phyloP scores from a whole-genome alignment of 1,140 invertebrate species.

The Wasmannia auropunctata region DNA sequence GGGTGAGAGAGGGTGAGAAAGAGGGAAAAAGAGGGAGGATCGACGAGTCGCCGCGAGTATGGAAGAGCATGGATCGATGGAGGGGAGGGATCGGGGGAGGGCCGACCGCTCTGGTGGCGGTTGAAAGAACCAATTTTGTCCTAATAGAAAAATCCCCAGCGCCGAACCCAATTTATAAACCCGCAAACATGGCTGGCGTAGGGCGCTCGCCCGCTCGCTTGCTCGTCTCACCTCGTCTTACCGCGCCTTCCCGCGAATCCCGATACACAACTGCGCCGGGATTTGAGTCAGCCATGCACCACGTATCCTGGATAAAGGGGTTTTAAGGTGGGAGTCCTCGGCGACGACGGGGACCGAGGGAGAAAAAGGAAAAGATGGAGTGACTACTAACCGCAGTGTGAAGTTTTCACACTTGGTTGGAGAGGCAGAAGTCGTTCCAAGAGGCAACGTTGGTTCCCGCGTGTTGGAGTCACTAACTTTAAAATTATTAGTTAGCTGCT shows the following conservation, averaged over 20 bases:
- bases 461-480: neutral
- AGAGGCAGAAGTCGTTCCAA: neutral
- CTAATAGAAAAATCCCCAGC: constrained; percentile 86
- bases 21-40: constrained; percentile 59
- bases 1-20: constrained; percentile 8
- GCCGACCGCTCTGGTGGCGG: constrained; percentile 80
- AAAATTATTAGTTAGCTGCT: neutral
- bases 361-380: constrained; percentile 27
- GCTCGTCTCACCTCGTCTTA: constrained; percentile 58
- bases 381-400: constrained; percentile 6
- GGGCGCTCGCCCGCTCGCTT: constrained; percentile 59
- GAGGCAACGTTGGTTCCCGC: neutral
- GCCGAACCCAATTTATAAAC: constrained; percentile 85
- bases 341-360: neutral
- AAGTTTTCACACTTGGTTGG: constrained; percentile 52
- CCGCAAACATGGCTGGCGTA: constrained; percentile 85
- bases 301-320: constrained; percentile 67
- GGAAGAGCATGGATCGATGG: constrained; percentile 67
- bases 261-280: constrained; percentile 74
- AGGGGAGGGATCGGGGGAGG: constrained; percentile 42
- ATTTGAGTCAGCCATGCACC: constrained; percentile 73
- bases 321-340: constrained; percentile 52
- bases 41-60: constrained; percentile 66
- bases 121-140: constrained; percentile 86
- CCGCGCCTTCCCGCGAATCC: constrained; percentile 66